A percentile compares a stretch with the other conserved stretches of the same genome.
Conservation (phyloP, 2,113 vertebrate species). For the Prinia subflava region DNA sequence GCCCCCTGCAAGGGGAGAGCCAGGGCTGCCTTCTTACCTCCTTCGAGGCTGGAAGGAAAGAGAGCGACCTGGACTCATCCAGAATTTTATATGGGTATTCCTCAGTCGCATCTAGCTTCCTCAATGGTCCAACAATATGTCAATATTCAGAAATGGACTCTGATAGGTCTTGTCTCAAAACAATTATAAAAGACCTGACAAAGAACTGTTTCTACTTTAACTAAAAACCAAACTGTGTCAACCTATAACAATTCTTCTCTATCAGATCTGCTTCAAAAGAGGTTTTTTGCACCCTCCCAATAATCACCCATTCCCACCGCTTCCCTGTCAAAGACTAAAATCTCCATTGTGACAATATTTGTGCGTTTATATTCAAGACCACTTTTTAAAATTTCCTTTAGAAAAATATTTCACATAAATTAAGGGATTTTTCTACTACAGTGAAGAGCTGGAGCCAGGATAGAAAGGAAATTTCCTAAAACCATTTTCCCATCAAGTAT, state of each 20-base stretch:
- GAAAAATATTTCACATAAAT: background rate
- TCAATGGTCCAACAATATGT: no score
- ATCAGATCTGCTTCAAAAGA: background rate
- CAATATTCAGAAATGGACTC: no score
- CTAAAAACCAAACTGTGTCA: no score
- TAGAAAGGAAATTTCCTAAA: background rate
- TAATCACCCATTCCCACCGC: background rate
- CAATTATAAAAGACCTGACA: no score
- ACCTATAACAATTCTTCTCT: background rate
- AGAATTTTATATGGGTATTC: no score
- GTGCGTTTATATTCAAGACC: background rate
- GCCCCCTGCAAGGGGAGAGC: no score
- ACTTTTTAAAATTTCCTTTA: background rate
- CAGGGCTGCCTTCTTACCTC: no score
- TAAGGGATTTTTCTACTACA: background rate
- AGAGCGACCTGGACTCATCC: no score
- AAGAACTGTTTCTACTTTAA: no score
- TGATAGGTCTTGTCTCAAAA: no score
- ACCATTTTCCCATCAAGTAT: background rate
- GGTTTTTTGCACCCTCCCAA: background rate
- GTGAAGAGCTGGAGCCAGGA: background rate
- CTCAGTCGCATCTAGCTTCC: no score
- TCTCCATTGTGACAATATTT: background rate
- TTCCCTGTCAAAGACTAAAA: background rate
- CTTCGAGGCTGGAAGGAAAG: no score